A percentile compares a stretch with the other conserved stretches of the same genome.
Conservation (phyloP, 2,888 invertebrate species). For the Prenolepis imparis region DNA sequence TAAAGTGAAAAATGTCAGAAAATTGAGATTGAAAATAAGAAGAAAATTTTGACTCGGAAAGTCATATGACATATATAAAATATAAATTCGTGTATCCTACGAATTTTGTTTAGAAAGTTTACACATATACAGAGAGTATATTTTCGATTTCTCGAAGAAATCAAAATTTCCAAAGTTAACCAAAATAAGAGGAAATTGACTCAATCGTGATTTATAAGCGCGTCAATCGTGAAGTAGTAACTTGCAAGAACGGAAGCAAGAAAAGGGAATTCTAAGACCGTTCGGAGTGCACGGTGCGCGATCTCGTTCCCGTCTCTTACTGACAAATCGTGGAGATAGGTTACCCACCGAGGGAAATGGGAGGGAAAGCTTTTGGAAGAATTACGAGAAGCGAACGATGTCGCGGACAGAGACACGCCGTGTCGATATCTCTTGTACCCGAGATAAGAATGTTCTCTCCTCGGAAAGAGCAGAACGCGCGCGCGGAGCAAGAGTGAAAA, state of each 20-base stretch:
- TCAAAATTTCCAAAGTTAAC: not conserved
- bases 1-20: too few relatives aligned
- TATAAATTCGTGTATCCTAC: too few relatives aligned
- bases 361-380: constrained; percentile 77
- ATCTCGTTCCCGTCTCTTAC: constrained; percentile 66
- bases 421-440: constrained; percentile 76
- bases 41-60: too few relatives aligned
- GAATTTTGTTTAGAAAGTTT: not conserved
- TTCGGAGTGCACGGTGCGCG: constrained; percentile 43
- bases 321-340: constrained; percentile 82
- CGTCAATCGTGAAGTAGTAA: constrained; percentile 35
- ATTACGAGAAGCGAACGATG: constrained; percentile 80
- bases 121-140: not conserved
- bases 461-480: constrained; percentile 22
- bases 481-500: constrained; percentile 35
- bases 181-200: constrained; percentile 29
- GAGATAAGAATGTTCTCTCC: constrained; percentile 78
- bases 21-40: too few relatives aligned
- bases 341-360: constrained; percentile 76
- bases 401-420: constrained; percentile 79
- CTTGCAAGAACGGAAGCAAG: constrained; percentile 35
- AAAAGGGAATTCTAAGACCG: constrained; percentile 53
- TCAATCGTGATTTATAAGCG: constrained; percentile 25
- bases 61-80: not conserved
- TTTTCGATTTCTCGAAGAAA: not conserved